phyloP scores from a whole-genome alignment of 2,888 invertebrate species.

The Melanostoma mellinum region DNA sequence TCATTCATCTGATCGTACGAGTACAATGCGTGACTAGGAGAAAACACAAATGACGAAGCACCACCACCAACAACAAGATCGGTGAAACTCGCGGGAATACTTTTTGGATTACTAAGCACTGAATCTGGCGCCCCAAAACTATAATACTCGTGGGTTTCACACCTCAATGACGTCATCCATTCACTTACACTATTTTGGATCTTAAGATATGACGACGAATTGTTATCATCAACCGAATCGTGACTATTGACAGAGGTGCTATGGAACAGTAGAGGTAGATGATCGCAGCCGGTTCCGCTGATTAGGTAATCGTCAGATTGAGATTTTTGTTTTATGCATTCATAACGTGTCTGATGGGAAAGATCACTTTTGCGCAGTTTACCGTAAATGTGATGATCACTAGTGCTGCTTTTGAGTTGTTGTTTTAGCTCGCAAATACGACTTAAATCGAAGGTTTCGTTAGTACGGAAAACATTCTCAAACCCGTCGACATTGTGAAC shows the following conservation, averaged over 20 bases:
- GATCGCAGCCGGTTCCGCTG: constrained; percentile 34
- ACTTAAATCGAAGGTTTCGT: constrained; percentile 80
- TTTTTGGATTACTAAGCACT: constrained; percentile 78
- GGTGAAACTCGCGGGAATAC: constrained; percentile 78
- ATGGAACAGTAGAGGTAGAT: constrained; percentile 12
- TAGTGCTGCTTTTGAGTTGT: constrained; percentile 77
- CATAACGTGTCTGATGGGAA: constrained; percentile 44
- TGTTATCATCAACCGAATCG: constrained; percentile 49
- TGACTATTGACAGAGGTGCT: constrained; percentile 47
- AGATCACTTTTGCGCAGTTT: constrained; percentile 74
- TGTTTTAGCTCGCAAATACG: constrained; percentile 79
- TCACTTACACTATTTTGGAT: constrained; percentile 78
- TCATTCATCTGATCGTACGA: constrained; percentile 7
- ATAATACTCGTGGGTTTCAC: constrained; percentile 78
- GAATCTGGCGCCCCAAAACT: constrained; percentile 75
- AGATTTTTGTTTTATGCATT: constrained; percentile 61
- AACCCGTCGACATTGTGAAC: constrained; percentile 80
- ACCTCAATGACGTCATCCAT: constrained; percentile 80
- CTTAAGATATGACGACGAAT: constrained; percentile 4
- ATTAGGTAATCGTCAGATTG: constrained; percentile 68
- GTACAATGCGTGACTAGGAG: neutral
- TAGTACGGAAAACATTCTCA: constrained; percentile 79
- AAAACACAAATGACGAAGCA: constrained; percentile 38
- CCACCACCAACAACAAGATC: constrained; percentile 25
- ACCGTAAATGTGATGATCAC: constrained; percentile 81